These are phyloP conservation scores for Monopterus albus DNA, from an alignment of 2,113 vertebrate genomes.

Conservation along the genomic window DNA sequence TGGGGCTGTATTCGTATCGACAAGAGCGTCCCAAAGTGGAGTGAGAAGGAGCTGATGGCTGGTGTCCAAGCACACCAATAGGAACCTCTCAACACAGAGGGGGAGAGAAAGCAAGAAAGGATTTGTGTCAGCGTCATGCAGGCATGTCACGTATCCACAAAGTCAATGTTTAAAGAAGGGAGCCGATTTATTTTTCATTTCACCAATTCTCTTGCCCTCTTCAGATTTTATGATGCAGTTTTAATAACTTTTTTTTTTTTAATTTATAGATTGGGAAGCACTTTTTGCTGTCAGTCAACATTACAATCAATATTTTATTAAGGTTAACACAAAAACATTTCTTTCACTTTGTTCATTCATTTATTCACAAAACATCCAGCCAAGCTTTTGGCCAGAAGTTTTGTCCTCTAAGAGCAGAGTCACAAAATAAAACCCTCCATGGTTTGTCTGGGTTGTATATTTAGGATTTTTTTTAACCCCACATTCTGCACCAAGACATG, in stretches of 20 bases:
- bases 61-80: conserved; percentile 39
- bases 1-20: conserved; percentile 50
- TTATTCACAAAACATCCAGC: neutral
- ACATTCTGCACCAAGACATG: neutral
- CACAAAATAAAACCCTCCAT: neutral
- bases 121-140: conserved; percentile 33
- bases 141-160: conserved; percentile 42
- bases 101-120: conserved; percentile 6
- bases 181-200: conserved; percentile 45
- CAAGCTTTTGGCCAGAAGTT: neutral
- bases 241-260: conserved; percentile 29
- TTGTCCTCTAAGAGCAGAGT: neutral
- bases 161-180: conserved; percentile 58
- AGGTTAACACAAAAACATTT: neutral
- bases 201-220: conserved; percentile 31
- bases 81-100: conserved; percentile 32
- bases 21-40: conserved; percentile 52
- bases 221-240: conserved; percentile 26
- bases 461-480: conserved; percentile 4
- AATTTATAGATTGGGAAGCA: neutral
- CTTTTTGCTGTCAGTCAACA: conserved; percentile 25
- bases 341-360: neutral
- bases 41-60: conserved; percentile 37
- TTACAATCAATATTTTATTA: neutral
- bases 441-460: neutral